These are phyloP conservation scores for Craniophora ligustri DNA, from an alignment of 2,888 invertebrate genomes.

Conservation along the genomic window DNA sequence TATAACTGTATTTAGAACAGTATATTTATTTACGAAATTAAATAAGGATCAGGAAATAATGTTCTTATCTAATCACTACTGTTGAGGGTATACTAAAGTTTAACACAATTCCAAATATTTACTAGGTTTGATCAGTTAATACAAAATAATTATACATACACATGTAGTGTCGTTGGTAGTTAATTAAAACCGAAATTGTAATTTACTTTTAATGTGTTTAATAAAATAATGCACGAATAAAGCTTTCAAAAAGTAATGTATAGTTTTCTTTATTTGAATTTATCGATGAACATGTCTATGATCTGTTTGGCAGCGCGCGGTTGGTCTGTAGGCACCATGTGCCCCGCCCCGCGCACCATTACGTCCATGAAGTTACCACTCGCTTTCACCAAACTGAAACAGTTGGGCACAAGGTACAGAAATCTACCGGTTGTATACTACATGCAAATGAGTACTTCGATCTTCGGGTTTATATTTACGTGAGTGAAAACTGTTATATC, in stretches of 20 bases:
- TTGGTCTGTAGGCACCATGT: constrained; percentile 86
- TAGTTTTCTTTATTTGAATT: constrained; percentile 15
- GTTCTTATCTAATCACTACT: not conserved
- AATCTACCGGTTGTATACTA: too few species aligned
- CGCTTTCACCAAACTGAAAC: constrained; percentile 28
- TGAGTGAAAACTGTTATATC: too few species aligned
- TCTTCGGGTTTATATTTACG: too few species aligned
- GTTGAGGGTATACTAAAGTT: not conserved
- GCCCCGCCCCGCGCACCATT: constrained; percentile 85
- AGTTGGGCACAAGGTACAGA: too few species aligned
- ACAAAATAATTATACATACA: too few species aligned
- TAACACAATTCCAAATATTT: too few species aligned
- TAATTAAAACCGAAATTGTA: too few species aligned
- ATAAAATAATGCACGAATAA: not conserved
- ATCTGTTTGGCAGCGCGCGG: constrained; percentile 72
- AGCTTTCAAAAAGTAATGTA: not conserved
- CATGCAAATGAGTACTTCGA: too few species aligned
- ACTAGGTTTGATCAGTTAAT: too few species aligned
- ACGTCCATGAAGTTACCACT: constrained; percentile 71
- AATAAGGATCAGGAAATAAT: not conserved
- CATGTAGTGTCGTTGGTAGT: too few species aligned
- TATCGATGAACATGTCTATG: constrained; percentile 35
- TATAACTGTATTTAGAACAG: constrained; percentile 39
- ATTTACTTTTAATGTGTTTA: too few species aligned
- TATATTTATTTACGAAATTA: constrained; percentile 51